Percentiles rank a stretch among this genome's conserved stretches.
These are phyloP conservation scores for Chaetogeoica ovagalla DNA, from an alignment of 2,888 invertebrate species.

Conservation along the genomic window DNA sequence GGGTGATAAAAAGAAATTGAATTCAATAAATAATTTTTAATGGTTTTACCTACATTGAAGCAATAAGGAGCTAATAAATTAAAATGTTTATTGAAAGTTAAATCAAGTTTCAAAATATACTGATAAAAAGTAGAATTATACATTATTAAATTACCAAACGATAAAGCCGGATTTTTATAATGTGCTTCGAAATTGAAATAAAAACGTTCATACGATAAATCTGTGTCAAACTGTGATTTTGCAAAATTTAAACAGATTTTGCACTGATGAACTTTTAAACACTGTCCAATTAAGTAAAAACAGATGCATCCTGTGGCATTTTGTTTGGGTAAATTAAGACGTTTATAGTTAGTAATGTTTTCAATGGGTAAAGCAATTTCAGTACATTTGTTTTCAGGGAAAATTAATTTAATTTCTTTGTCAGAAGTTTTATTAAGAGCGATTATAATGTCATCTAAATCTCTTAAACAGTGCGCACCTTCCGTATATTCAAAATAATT, in stretches of 20 bases:
- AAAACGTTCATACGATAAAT: not conserved
- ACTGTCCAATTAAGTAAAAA: not conserved
- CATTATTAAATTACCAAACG: not conserved
- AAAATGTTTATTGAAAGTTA: slow-evolving; percentile 4
- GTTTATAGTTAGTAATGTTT: not conserved
- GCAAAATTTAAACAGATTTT: not conserved
- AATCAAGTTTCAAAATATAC: slow-evolving; percentile 1
- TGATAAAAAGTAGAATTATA: slow-evolving; percentile 9
- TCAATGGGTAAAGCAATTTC: not conserved
- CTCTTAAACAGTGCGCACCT: not conserved
- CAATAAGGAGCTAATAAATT: not conserved
- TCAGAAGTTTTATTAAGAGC: not conserved
- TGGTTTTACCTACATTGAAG: slow-evolving; percentile 1
- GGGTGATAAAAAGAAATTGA: not conserved
- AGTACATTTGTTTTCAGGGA: not conserved
- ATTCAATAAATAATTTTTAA: slow-evolving; percentile 1
- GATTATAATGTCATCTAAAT: not conserved
- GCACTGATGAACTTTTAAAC: slow-evolving; percentile 1
- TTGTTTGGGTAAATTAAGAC: not conserved
- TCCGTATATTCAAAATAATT: not conserved
- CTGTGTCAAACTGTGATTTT: not conserved
- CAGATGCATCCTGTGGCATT: not conserved
- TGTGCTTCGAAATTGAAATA: not conserved
- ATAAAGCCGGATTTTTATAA: not conserved
- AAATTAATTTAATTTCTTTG: not conserved